Conservation (phyloP, 2,113 vertebrate species). For the Ifrita kowaldi region DNA sequence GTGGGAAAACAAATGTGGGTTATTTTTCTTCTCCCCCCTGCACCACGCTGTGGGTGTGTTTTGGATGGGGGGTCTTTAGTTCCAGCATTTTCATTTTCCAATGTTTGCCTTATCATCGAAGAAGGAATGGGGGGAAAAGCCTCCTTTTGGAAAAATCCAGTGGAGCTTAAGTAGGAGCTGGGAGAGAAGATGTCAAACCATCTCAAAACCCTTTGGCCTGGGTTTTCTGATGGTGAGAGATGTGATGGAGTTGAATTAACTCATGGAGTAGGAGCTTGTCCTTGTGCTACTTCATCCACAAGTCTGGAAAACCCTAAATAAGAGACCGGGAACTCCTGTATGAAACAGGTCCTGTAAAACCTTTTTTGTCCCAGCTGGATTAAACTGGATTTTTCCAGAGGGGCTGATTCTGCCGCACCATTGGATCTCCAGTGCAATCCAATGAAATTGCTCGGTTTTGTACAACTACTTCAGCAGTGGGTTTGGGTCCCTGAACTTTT, state of each 20-base stretch:
- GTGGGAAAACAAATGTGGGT: conserved; percentile 36
- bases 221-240: neutral
- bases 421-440: neutral
- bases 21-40: neutral
- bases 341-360: neutral
- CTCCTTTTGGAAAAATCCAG: conserved; percentile 13
- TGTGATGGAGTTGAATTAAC: neutral
- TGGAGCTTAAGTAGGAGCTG: neutral
- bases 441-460: neutral
- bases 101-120: conserved; percentile 8
- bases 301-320: neutral
- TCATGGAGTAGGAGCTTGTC: neutral
- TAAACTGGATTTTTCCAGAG: conserved; percentile 8
- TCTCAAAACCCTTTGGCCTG: neutral
- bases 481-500: neutral
- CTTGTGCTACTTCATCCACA: neutral
- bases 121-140: neutral
- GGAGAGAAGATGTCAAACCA: neutral
- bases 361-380: neutral
- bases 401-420: neutral
- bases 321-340: neutral
- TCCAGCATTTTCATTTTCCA: neutral
- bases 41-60: neutral
- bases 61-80: neutral
- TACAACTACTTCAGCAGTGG: neutral